A percentile compares a stretch with the other conserved stretches of the same genome.
Evolutionary conservation across 1,140 invertebrate genomes (phyloP).

Genomic region (Atta texana): DNA sequence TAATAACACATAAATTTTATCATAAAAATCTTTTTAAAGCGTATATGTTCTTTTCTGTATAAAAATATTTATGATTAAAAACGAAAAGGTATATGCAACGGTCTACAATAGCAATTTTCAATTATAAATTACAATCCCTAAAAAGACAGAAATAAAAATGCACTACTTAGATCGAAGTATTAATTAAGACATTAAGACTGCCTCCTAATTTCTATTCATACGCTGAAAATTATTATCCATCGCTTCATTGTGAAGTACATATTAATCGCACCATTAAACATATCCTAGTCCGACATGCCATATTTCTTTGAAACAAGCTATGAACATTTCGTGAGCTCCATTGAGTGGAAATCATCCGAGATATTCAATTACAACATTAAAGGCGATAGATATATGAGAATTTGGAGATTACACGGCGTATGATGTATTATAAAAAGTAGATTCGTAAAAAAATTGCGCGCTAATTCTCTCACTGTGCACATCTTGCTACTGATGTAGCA

Average conservation of each 20-base stretch:
- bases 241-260: conserved; percentile 18
- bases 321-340: conserved; percentile 12
- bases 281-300: neutral
- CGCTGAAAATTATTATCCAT: conserved; percentile 8
- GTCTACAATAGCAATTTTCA: neutral
- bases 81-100: neutral
- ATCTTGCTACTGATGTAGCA: conserved; percentile 14
- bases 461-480: neutral
- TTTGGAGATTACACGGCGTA: neutral
- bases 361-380: conserved; percentile 20
- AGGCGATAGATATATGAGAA: neutral
- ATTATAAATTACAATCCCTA: neutral
- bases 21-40: neutral
- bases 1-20: neutral
- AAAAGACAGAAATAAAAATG: conserved; percentile 4
- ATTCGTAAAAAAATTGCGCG: neutral
- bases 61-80: neutral
- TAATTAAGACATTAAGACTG: conserved; percentile 33
- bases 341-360: neutral
- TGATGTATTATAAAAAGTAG: neutral
- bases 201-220: conserved; percentile 30
- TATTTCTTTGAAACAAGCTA: conserved; percentile 37
- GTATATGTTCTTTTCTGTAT: neutral
- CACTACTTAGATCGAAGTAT: conserved; percentile 11
- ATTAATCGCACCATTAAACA: conserved; percentile 36